phyloP scores from a whole-genome alignment of 2,888 invertebrate species.

The Caradrina clavipalpis region DNA sequence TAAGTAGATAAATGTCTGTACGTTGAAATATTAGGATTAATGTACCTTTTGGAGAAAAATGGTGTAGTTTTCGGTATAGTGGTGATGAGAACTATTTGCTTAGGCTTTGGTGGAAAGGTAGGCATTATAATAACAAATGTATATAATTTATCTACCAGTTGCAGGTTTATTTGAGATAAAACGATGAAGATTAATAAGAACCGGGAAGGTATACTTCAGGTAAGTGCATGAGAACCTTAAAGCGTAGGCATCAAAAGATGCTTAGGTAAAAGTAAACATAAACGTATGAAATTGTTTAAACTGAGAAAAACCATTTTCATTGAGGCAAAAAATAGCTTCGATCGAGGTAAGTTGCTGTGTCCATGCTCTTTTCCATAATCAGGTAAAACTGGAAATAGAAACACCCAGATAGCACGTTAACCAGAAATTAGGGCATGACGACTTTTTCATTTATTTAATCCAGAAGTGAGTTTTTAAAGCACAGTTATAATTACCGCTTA shows the following conservation, averaged over 20 bases:
- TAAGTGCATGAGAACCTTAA: neutral
- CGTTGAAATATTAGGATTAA: conserved; percentile 63
- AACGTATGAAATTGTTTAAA: too few relatives aligned
- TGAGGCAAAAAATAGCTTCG: too few relatives aligned
- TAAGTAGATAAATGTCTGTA: conserved; percentile 61
- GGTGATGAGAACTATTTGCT: conserved; percentile 9
- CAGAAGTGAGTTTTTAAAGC: too few relatives aligned
- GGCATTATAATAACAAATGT: neutral
- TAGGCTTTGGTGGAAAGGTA: neutral
- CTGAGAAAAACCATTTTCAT: neutral
- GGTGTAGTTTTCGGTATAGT: conserved; percentile 27
- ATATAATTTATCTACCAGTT: neutral
- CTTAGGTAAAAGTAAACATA: too few relatives aligned
- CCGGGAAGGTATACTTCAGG: too few relatives aligned
- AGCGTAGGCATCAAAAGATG: neutral
- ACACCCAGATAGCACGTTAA: too few relatives aligned
- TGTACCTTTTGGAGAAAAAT: conserved; percentile 49
- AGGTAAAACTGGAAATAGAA: too few relatives aligned
- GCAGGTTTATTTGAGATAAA: neutral
- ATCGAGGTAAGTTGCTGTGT: too few relatives aligned
- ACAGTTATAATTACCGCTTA: conserved; percentile 28
- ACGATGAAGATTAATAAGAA: neutral
- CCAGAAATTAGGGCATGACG: too few relatives aligned
- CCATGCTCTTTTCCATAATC: too few relatives aligned
- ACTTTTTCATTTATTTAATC: too few relatives aligned